Conservation (phyloP, 2,888 invertebrate species). For the Epinotia brunnichana region DNA sequence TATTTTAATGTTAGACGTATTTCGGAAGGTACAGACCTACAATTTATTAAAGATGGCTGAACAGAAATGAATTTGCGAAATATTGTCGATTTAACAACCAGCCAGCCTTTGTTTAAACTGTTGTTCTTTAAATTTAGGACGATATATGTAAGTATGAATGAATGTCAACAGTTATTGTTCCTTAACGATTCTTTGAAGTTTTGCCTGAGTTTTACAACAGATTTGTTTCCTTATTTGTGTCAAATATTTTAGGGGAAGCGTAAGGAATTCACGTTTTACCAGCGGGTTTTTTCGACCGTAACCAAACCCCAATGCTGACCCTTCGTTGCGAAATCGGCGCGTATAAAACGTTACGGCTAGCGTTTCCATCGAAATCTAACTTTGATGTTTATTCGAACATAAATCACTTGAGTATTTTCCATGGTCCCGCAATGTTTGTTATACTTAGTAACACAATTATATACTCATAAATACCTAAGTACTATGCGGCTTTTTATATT, state of each 20-base stretch:
- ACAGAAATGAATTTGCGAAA: conserved; percentile 54
- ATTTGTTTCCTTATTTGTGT: conserved; percentile 1
- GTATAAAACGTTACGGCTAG: conserved; percentile 13
- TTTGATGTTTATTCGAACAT: conserved; percentile 39
- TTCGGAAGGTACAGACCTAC: conserved; percentile 49
- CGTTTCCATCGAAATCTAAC: conserved; percentile 14
- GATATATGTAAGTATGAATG: conserved; percentile 1
- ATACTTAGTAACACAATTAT: background rate
- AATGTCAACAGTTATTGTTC: background rate
- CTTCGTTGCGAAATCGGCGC: conserved; percentile 12
- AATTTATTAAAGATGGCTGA: conserved; percentile 55
- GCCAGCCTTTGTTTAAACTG: conserved; percentile 43
- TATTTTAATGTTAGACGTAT: conserved; percentile 61
- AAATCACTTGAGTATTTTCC: conserved; percentile 28
- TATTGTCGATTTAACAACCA: conserved; percentile 47
- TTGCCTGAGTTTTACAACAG: background rate
- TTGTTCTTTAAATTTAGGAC: background rate
- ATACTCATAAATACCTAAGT: background rate
- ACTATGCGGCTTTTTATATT: background rate
- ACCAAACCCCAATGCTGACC: conserved; percentile 6
- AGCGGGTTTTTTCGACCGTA: conserved; percentile 8
- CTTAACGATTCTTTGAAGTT: background rate
- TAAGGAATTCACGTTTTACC: background rate
- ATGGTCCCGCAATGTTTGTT: conserved; percentile 7
- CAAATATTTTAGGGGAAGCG: background rate